A percentile compares a stretch with the other conserved stretches of the same genome.
Conservation (phyloP, 2,888 invertebrate species). For the Perizoma flavofasciatum region DNA sequence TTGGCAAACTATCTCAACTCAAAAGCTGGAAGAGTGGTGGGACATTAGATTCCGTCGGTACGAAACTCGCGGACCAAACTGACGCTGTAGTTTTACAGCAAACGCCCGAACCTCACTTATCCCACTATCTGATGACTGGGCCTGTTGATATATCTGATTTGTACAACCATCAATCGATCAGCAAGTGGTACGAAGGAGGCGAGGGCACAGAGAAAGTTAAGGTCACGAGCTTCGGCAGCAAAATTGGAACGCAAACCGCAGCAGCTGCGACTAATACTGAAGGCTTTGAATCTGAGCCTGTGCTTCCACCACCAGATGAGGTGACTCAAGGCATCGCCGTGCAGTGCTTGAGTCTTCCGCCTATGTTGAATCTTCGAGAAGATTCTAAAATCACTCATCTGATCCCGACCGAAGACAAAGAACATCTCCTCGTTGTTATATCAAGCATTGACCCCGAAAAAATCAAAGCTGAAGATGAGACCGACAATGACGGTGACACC, state of each 20-base stretch:
- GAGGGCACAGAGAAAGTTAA: slow-evolving; percentile 73
- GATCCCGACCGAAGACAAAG: slow-evolving; percentile 87
- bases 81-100: slow-evolving; percentile 64
- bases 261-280: slow-evolving; percentile 74
- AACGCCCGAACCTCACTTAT: slow-evolving; percentile 58
- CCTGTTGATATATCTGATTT: slow-evolving; percentile 76
- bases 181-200: slow-evolving; percentile 74
- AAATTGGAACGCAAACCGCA: slow-evolving; percentile 67
- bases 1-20: slow-evolving; percentile 72
- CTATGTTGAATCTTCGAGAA: slow-evolving; percentile 71
- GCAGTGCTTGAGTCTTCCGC: slow-evolving; percentile 83
- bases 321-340: slow-evolving; percentile 78
- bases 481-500: slow-evolving; percentile 65
- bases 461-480: slow-evolving; percentile 59
- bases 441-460: slow-evolving; percentile 67
- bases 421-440: slow-evolving; percentile 86
- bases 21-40: slow-evolving; percentile 76
- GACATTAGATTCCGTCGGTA: slow-evolving; percentile 69
- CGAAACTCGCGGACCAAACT: slow-evolving; percentile 72
- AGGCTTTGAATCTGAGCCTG: slow-evolving; percentile 75
- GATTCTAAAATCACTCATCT: slow-evolving; percentile 85
- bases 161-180: slow-evolving; percentile 24
- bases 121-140: slow-evolving; percentile 75
- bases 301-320: slow-evolving; percentile 63
- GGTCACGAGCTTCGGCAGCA: slow-evolving; percentile 62